phyloP scores from a whole-genome alignment of 1,140 invertebrate genomes.

The Aleiodes sp. region DNA sequence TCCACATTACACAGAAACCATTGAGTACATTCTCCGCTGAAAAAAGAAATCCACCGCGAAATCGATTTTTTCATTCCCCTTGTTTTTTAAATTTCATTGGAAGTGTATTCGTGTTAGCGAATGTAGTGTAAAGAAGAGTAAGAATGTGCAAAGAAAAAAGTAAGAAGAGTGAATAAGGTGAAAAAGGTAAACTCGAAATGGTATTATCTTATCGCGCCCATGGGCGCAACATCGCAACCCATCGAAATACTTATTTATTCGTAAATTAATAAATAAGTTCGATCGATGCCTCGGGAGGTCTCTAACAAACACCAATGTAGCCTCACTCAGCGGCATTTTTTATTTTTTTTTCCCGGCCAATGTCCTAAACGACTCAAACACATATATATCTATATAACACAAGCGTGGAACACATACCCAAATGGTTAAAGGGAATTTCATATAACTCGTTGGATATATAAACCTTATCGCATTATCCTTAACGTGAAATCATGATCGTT shows the following conservation, averaged over 20 bases:
- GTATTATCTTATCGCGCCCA: slow-evolving; percentile 58
- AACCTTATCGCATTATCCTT: slow-evolving; percentile 11
- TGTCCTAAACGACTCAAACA: neutral
- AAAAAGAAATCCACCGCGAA: too few species aligned
- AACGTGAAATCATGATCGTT: slow-evolving; percentile 60
- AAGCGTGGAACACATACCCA: neutral
- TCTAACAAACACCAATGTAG: too few species aligned
- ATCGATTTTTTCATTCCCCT: neutral
- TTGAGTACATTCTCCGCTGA: too few species aligned
- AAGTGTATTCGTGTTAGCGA: neutral
- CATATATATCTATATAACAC: neutral
- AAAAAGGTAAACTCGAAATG: slow-evolving; percentile 55
- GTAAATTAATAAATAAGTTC: slow-evolving; percentile 65
- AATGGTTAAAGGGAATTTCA: neutral
- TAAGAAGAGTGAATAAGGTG: slow-evolving; percentile 45
- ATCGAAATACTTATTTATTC: slow-evolving; percentile 60
- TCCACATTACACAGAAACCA: too few species aligned
- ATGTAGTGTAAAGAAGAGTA: neutral
- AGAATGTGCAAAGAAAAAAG: slow-evolving; percentile 38
- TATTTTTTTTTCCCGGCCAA: neutral
- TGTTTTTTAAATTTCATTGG: neutral
- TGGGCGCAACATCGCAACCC: slow-evolving; percentile 51
- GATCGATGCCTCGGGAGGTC: slow-evolving; percentile 52
- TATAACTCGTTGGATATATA: slow-evolving; percentile 4
- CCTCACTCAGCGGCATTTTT: too few species aligned